Evolutionary conservation across 1,140 invertebrate genomes (phyloP).

Genomic region (Magallana gigas): DNA sequence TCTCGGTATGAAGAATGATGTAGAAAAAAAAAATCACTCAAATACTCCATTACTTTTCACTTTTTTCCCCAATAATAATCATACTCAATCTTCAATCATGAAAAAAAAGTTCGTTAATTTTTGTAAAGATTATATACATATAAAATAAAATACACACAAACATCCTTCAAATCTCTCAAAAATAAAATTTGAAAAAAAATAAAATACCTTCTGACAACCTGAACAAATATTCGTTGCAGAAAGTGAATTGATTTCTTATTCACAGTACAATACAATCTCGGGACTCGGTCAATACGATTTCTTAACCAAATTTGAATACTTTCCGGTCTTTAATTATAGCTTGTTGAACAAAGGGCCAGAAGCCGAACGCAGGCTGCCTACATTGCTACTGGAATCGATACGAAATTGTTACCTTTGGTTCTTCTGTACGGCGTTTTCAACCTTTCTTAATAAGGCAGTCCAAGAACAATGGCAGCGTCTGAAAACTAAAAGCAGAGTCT

Average conservation of each 20-base stretch:
- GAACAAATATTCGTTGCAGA: neutral
- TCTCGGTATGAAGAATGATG: too few species aligned
- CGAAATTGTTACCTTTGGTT: slow-evolving; percentile 23
- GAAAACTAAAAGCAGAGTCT: neutral
- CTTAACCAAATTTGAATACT: slow-evolving; percentile 36
- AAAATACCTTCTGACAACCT: neutral
- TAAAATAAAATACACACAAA: neutral
- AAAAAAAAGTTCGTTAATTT: too few species aligned
- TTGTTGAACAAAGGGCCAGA: slow-evolving; percentile 32
- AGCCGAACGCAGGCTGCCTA: neutral
- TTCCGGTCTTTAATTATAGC: slow-evolving; percentile 37
- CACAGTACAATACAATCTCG: neutral
- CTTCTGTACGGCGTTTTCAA: neutral
- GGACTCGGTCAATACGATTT: slow-evolving; percentile 6
- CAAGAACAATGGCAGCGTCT: neutral
- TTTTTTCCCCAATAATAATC: too few species aligned
- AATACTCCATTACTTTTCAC: too few species aligned
- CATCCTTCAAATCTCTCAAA: neutral
- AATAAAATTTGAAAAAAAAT: neutral
- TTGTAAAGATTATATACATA: neutral
- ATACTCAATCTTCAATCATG: too few species aligned
- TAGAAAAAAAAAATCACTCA: too few species aligned
- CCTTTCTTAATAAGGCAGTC: slow-evolving; percentile 16
- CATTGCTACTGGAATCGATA: neutral
- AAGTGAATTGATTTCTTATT: slow-evolving; percentile 29